Evolutionary conservation across 2,113 vertebrate species (phyloP), one percentile per base, ranked within the genome.

Genomic region (Camarhynchus parvulus): DNA sequence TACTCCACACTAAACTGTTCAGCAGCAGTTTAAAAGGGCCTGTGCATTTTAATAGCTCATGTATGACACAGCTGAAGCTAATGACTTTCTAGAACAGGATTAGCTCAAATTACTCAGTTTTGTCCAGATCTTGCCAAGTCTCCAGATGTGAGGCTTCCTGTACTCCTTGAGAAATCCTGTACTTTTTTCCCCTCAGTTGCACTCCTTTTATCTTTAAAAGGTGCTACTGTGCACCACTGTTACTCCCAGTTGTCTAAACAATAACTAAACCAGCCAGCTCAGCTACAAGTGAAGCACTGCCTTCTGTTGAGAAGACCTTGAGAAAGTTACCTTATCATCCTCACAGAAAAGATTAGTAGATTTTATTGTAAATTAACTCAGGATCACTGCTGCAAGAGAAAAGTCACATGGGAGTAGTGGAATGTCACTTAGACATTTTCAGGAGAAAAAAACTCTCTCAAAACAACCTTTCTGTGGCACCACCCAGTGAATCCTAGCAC

Each of bases 91-190:
- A 94, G 69, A 90, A 86, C 50, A 91, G 58, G 55, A 93, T 70
- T 87, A 52, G 80, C 67, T 87, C 87, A 89, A 90, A 83, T 79
- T 63, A 88, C 72, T 93, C 56, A 10, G 23, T 74, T 92, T 70
- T 90, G n/a, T 66, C 55, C 55, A 90, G 75, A 80, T 70, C 39
- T 70, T 95, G 64, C 90, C 83, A 96, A 77, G 79, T 66, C 31
- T 87, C 92, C 94, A 93, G 79, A 92, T 88, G 79, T 83, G 76
- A 93, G 39, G 18, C 50, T 94, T 90, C 88, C 85, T 86, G 79
- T 83, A 88, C 79, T 73, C 72, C 39, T 62, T 83, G n/a, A 92
- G 70, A 90, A 96, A 85, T 68, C 31, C 15, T 85, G 41, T 28
- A 35, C n/a, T 6, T 75, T 59, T 63, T 79, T 28, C 8, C 27